A percentile compares a stretch with the other conserved stretches of the same genome.
Conservation (phyloP, 2,113 vertebrate species). For the Psophia crepitans region DNA sequence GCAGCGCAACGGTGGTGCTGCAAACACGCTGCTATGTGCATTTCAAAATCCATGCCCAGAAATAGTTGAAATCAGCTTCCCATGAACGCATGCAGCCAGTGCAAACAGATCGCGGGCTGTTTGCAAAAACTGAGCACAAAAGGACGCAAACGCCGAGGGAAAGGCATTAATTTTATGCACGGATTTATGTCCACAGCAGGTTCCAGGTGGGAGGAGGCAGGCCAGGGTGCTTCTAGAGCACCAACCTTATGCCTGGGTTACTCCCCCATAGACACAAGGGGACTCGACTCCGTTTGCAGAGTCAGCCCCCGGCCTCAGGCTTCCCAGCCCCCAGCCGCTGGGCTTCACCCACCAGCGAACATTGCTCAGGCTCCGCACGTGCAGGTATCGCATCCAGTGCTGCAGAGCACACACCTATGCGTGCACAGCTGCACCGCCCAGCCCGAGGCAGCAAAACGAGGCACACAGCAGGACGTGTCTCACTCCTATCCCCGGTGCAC, state of each 20-base stretch:
- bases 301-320: too few relatives aligned
- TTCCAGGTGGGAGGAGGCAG: background rate
- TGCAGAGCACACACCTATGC: fast-evolving
- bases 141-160: background rate
- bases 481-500: background rate
- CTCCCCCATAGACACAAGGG: fast-evolving
- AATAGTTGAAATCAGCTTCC: background rate
- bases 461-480: too few relatives aligned
- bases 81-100: background rate
- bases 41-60: background rate
- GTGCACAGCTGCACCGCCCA: fast-evolving
- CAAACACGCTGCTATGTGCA: fast-evolving
- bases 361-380: fast-evolving
- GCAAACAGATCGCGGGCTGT: background rate
- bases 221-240: background rate
- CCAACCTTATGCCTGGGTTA: background rate
- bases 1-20: fast-evolving
- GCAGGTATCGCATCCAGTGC: background rate
- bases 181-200: background rate
- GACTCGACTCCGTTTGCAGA: background rate
- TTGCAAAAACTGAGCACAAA: background rate
- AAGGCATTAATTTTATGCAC: background rate
- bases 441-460: background rate
- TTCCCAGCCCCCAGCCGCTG: background rate
- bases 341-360: background rate